Evolutionary conservation across 2,113 vertebrate genomes (phyloP), one percentile per base, ranked within the genome.

Genomic region (Coturnix japonica): DNA sequence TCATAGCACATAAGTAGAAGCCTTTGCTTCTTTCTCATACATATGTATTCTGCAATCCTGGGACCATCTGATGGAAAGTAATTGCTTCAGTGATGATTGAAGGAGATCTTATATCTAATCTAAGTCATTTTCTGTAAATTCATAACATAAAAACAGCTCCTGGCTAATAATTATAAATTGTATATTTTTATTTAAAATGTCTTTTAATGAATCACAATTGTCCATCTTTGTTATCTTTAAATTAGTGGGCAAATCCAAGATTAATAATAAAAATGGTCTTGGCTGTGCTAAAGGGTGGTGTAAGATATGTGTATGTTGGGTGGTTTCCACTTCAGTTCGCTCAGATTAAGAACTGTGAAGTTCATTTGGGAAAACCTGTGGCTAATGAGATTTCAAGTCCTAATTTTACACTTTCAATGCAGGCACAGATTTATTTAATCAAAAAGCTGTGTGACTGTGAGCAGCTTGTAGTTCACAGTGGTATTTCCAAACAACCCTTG

Each of bases 81-180:
- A 81, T 91, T 86, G 56, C 60, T 91, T 82, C 64, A 80, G 78
- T 13, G 73, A 5, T 47, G 59, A 87, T 31, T 89, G 59, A 93
- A 89, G 54, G 54, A 85, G 76, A 75, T 69, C 14, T 65, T 84
- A 33, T 57, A 91, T 93, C 74, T 81, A 75, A 87, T 87, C 51
- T 66, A 76, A 92, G 78, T 22, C 30, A 41, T 80, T 73, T 92
- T 94, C 54, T 89, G 64, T 92, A 87, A 85, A 65, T 54, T 93
- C 37, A 37, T 66, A 76, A 37, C 11, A 2, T 75, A 69, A 86
- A 56, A 69, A 26, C 13, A 79, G 44, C 66, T 92, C n/a, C 61
- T 86, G 73, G 39, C 28, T 90, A 77, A 74, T 78, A 71, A 56
- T 25, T 49, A 43, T 64, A 92, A 84, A 37, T 43, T 0, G 21